A percentile compares a stretch with the other conserved stretches of the same genome.
These are phyloP conservation scores for Rhagologus leucostigma DNA, from an alignment of 2,113 vertebrate species.

Conservation along the genomic window DNA sequence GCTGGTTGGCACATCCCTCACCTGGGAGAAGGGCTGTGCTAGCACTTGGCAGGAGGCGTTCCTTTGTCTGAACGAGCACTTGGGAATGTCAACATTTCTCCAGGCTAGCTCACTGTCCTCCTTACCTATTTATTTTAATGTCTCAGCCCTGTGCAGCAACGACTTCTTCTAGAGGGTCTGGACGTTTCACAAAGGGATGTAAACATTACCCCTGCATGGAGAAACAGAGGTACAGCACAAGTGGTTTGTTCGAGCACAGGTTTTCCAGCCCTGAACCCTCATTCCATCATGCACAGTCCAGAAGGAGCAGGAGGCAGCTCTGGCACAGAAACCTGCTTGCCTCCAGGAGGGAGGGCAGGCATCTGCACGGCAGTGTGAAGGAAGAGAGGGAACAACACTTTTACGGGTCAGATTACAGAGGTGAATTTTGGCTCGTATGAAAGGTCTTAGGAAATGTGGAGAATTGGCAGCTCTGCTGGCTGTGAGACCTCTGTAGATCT, in stretches of 20 bases:
- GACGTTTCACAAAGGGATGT: not conserved
- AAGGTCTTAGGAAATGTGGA: not conserved
- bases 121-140: not conserved
- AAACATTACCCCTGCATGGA: not conserved
- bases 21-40: not conserved
- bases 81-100: not conserved
- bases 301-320: not conserved
- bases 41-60: not conserved
- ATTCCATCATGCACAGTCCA: not conserved
- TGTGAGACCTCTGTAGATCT: not conserved
- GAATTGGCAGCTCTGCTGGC: not conserved
- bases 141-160: not conserved
- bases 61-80: not conserved
- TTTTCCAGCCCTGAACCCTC: not conserved
- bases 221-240: not conserved
- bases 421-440: not conserved
- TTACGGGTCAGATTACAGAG: not conserved
- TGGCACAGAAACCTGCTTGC: not conserved
- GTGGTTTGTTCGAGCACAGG: fast-evolving
- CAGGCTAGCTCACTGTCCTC: not conserved
- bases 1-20: not conserved
- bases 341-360: not conserved
- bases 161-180: not conserved
- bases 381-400: not conserved
- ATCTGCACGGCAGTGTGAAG: not conserved